These are phyloP conservation scores for Entosphenus tridentatus DNA, from an alignment of 2,113 vertebrate species.

Conservation along the genomic window DNA sequence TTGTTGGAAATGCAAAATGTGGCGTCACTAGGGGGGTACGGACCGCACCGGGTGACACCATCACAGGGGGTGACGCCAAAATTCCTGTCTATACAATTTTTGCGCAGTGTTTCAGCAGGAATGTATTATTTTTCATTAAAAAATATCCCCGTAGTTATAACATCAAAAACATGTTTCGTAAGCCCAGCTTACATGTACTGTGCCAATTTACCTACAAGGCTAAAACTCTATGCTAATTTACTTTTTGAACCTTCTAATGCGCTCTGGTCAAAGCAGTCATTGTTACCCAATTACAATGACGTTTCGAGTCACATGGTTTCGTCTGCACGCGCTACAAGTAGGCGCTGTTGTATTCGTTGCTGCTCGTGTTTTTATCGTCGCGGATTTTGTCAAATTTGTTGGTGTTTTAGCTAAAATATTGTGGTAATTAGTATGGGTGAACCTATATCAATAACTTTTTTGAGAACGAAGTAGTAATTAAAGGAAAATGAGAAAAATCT, in stretches of 20 bases:
- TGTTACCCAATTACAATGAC: background rate
- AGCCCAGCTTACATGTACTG: background rate
- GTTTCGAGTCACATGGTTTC: conserved; percentile 1
- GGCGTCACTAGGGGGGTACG: background rate
- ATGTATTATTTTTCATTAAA: background rate
- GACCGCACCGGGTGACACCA: conserved; percentile 1
- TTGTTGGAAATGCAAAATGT: too few relatives aligned
- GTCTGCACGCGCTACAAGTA: background rate
- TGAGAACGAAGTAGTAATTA: too few relatives aligned
- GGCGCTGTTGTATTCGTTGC: background rate
- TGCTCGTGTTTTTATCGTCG: background rate
- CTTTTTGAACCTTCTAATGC: too few relatives aligned
- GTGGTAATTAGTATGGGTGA: too few relatives aligned
- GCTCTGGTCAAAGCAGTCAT: background rate
- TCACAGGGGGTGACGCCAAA: background rate
- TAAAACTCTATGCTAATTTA: too few relatives aligned
- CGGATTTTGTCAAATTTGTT: too few relatives aligned
- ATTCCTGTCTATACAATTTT: background rate
- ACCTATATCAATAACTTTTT: too few relatives aligned
- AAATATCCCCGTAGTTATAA: background rate
- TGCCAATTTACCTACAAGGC: too few relatives aligned
- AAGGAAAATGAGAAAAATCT: too few relatives aligned
- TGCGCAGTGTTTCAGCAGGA: background rate
- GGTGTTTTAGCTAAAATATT: too few relatives aligned
- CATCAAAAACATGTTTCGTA: background rate